These are phyloP conservation scores for Artemia sinica DNA, from an alignment of 2,888 invertebrate genomes.

Conservation along the genomic window DNA sequence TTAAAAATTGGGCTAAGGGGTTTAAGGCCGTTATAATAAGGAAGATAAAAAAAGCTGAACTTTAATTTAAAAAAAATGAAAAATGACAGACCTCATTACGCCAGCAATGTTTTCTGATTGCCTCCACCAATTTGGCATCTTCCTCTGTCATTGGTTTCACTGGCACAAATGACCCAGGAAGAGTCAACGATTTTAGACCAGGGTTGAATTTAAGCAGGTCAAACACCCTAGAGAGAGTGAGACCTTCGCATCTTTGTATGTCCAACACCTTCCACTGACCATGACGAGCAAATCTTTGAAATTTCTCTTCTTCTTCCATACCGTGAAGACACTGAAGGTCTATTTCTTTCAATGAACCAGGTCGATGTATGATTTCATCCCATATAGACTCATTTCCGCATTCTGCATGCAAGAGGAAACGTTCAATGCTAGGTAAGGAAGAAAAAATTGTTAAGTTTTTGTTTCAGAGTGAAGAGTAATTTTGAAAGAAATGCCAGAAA, in stretches of 20 bases:
- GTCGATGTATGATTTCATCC: not conserved
- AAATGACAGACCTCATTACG: not conserved
- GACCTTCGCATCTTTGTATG: constrained; percentile 9
- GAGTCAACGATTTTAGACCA: not conserved
- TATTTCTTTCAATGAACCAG: not conserved
- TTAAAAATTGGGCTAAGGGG: too few species aligned
- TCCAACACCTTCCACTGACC: not conserved
- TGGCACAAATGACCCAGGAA: not conserved
- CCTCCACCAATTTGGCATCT: not conserved
- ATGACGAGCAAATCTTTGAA: not conserved
- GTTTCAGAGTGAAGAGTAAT: too few species aligned
- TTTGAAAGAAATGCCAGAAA: too few species aligned
- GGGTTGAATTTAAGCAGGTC: not conserved
- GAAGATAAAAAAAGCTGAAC: too few species aligned
- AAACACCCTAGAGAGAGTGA: not conserved
- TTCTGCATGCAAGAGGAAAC: too few species aligned
- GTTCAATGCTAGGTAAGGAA: too few species aligned
- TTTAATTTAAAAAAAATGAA: too few species aligned
- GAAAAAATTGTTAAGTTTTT: too few species aligned
- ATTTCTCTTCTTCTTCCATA: not conserved
- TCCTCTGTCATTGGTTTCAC: constrained; percentile 5
- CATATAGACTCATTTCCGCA: not conserved
- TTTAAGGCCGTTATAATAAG: too few species aligned
- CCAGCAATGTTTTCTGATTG: not conserved
- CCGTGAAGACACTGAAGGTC: constrained; percentile 3